Evolutionary conservation across 2,888 invertebrate genomes (phyloP), one percentile per base, ranked within the genome.

Genomic region (Andrena flavipes): DNA sequence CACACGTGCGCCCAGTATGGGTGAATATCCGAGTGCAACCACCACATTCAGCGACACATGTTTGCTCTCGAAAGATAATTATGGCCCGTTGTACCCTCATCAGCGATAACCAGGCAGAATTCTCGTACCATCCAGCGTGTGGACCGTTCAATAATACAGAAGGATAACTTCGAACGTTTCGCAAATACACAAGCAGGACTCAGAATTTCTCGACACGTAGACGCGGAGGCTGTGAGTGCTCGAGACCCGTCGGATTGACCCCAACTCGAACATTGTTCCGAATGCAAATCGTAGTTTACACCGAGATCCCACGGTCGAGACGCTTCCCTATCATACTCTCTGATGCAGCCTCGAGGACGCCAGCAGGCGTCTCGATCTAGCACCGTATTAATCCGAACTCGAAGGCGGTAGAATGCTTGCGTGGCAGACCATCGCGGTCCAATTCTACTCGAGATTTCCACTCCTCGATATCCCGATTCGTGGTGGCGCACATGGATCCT

Each of bases 241-340:
- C 56, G 56, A 56, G 23, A 29, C 49, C 73, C 67, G 68, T 68
- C 65, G 78, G 71, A 90, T 88, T 86, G 90, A 89, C 84, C 86
- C 82, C 76, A 77, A 81, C 80, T 82, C 75, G 85, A 88, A 88
- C 88, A 87, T 87, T 82, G 77, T 79, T 85, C 80, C 82, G 84
- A 88, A 88, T 90, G 90, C 88, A 89, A 91, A 90, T 90, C 81
- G 74, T 54, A 78, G 82, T 81, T 86, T 87, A 79, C 84, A 82
- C 74, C 76, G 70, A 49, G 72, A 51, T 59, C 72, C 74, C 62
- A 42, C 59, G 64, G 51, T 68, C 56, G 78, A 77, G 82, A 76
- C 73, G 79, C 29, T 76, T 69, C 70, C 62, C 68, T 65, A 88
- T 87, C 84, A 71, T 75, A 35, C 71, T 76, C 77, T 54, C 75